A percentile compares a stretch with the other conserved stretches of the same genome.
Evolutionary conservation across 1,140 invertebrate genomes (phyloP).

Genomic region (Trichogramma pretiosum): DNA sequence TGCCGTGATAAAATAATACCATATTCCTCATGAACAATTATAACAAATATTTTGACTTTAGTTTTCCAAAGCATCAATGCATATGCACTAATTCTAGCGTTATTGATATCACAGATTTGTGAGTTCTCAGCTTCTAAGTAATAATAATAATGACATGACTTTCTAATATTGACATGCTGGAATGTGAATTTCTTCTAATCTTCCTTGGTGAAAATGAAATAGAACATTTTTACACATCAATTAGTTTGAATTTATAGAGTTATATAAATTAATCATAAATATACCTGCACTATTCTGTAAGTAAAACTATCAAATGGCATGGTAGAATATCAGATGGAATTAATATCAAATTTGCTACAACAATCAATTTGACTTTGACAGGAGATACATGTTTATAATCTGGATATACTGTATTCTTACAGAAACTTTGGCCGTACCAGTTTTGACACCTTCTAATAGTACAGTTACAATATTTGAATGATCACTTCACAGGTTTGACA

Average conservation of each 20-base stretch:
- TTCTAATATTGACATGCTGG: conserved; percentile 71
- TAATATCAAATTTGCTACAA: conserved; percentile 80
- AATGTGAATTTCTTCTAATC: conserved; percentile 56
- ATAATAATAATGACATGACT: too few species aligned
- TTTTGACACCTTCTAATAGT: conserved; percentile 86
- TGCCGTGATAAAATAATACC: conserved; percentile 49
- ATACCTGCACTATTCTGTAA: conserved; percentile 65
- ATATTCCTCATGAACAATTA: conserved; percentile 51
- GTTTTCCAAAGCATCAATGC: conserved; percentile 58
- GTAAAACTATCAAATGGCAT: conserved; percentile 59
- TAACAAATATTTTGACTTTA: conserved; percentile 54
- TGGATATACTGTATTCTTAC: conserved; percentile 48
- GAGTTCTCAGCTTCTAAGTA: conserved; percentile 60
- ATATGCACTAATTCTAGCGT: conserved; percentile 43
- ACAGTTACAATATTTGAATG: conserved; percentile 52
- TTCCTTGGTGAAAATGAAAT: conserved; percentile 52
- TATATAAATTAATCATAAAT: conserved; percentile 4
- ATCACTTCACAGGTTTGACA: conserved; percentile 24
- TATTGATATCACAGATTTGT: conserved; percentile 50
- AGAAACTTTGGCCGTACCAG: conserved; percentile 73
- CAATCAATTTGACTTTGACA: conserved; percentile 59
- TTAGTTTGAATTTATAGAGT: too few species aligned
- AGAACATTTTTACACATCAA: background rate
- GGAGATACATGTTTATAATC: conserved; percentile 53
- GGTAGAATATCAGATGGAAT: conserved; percentile 67